Evolutionary conservation across 2,888 invertebrate species (phyloP).

Genomic region (Amphipyra berbera): DNA sequence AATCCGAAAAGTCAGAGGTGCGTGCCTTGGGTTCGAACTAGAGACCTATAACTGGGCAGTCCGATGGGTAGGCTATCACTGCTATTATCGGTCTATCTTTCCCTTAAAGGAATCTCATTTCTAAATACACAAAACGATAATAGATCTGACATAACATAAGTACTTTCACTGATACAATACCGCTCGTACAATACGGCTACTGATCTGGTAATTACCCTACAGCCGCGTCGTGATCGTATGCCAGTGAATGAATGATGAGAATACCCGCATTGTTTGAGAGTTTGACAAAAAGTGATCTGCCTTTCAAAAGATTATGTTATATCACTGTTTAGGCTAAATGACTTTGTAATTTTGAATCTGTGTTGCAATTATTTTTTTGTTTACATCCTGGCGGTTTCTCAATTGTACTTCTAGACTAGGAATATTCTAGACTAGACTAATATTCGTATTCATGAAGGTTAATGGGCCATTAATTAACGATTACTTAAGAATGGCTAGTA

Average conservation of each 20-base stretch:
- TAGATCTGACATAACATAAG: slow-evolving; percentile 16
- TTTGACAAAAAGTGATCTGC: slow-evolving; percentile 24
- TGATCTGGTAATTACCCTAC: slow-evolving; percentile 48
- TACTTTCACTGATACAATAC: slow-evolving; percentile 33
- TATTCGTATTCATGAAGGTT: too few species aligned
- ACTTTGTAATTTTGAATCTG: slow-evolving; percentile 3
- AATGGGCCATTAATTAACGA: too few species aligned
- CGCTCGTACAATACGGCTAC: slow-evolving; percentile 27
- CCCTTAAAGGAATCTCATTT: not conserved
- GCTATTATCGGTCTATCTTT: too few species aligned
- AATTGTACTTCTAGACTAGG: not conserved
- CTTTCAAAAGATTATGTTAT: slow-evolving; percentile 19
- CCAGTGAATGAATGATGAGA: slow-evolving; percentile 37
- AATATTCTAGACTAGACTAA: too few species aligned
- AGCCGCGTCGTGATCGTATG: slow-evolving; percentile 25
- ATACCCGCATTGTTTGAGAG: slow-evolving; percentile 27
- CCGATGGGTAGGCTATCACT: too few species aligned
- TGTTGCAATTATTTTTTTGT: slow-evolving; percentile 1
- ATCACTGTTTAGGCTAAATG: slow-evolving; percentile 17
- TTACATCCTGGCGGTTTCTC: not conserved
- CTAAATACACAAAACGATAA: not conserved
- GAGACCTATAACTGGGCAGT: too few species aligned
- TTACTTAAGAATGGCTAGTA: too few species aligned
- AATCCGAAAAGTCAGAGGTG: too few species aligned
- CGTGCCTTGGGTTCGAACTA: too few species aligned